Conservation (phyloP, 2,113 vertebrate genomes). For the Nesospiza acunhae region DNA sequence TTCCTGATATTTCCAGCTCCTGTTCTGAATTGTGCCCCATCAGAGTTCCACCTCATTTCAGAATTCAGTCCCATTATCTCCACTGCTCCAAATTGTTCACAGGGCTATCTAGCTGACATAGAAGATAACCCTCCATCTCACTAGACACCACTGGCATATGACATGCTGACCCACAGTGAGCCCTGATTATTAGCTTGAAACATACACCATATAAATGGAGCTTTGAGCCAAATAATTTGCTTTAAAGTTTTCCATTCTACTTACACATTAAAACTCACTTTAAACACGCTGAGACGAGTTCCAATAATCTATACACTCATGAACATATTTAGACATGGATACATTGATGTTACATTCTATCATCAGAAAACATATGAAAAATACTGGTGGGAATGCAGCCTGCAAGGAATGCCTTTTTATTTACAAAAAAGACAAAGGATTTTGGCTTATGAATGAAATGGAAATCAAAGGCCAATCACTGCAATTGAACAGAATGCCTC, state of each 20-base stretch:
- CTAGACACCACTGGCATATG: constrained; percentile 75
- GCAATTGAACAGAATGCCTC: background rate
- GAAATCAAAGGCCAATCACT: background rate
- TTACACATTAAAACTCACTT: constrained; percentile 7
- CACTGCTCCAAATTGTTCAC: constrained; percentile 69
- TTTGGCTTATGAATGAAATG: background rate
- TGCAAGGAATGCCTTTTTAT: background rate
- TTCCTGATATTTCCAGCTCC: constrained; percentile 41
- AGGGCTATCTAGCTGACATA: constrained; percentile 74
- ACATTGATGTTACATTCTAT: background rate
- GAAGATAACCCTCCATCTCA: constrained; percentile 75
- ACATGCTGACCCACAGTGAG: constrained; percentile 74
- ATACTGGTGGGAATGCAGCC: background rate
- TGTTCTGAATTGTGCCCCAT: constrained; percentile 62
- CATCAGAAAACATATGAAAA: background rate
- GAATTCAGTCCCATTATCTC: constrained; percentile 75
- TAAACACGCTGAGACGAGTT: background rate
- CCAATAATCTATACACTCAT: background rate
- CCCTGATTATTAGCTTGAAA: constrained; percentile 77
- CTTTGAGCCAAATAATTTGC: constrained; percentile 46
- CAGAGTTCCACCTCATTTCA: constrained; percentile 70
- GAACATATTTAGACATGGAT: background rate
- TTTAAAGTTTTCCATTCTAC: constrained; percentile 52
- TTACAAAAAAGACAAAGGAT: background rate
- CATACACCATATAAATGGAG: constrained; percentile 43